Conservation (phyloP, 2,113 vertebrate genomes). For the Heloderma charlesbogerti region DNA sequence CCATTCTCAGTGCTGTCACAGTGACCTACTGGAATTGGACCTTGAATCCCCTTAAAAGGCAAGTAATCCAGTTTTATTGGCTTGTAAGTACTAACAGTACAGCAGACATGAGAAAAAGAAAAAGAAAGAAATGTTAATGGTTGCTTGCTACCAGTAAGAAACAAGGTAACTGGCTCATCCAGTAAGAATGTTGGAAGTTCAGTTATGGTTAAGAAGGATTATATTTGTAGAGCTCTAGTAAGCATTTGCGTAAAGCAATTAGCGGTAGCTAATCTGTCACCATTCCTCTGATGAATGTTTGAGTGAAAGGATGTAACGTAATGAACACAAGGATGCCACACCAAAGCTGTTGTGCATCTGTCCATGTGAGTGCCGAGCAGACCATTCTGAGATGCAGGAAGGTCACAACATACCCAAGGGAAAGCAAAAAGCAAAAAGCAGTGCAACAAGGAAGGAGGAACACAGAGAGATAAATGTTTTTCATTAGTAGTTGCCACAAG, state of each 20-base stretch:
- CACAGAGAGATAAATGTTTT: background rate
- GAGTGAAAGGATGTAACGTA: constrained; percentile 41
- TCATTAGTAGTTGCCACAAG: constrained; percentile 25
- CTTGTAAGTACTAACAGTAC: background rate
- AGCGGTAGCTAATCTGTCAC: constrained; percentile 51
- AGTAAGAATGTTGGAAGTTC: constrained; percentile 33
- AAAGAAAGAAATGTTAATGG: constrained; percentile 55
- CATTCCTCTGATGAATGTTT: constrained; percentile 39
- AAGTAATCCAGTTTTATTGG: background rate
- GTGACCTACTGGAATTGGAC: background rate
- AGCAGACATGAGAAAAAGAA: background rate
- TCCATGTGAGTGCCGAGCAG: constrained; percentile 4
- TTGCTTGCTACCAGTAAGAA: constrained; percentile 25
- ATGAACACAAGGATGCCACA: constrained; percentile 21
- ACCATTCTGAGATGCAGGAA: constrained; percentile 1
- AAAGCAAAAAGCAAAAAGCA: constrained; percentile 53
- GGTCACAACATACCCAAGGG: constrained; percentile 38
- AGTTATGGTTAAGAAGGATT: constrained; percentile 41
- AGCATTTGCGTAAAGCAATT: constrained; percentile 52
- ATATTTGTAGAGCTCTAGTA: constrained; percentile 36
- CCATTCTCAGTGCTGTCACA: background rate
- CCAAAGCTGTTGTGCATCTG: constrained; percentile 55
- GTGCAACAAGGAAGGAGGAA: constrained; percentile 31
- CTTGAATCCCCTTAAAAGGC: background rate
- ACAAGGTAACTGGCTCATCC: background rate